Conservation (phyloP, 2,797 vertebrate species). For the Sebastes vulpes region DNA sequence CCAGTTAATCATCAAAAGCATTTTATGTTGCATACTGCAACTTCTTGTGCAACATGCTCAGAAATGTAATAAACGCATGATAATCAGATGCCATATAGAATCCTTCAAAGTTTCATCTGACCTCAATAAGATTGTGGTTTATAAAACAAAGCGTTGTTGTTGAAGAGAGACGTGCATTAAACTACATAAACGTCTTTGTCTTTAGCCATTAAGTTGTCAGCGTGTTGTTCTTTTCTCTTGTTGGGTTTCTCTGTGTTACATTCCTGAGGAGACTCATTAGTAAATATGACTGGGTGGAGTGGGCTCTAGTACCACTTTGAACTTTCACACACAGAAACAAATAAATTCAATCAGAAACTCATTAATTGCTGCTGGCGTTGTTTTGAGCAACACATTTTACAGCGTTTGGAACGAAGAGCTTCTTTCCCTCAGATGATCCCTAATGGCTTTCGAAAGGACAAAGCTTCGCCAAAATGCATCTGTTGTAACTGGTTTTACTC, state of each 20-base stretch:
- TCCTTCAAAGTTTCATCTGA: not conserved
- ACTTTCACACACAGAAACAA: slow-evolving; percentile 35
- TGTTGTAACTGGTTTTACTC: not conserved
- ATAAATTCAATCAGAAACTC: slow-evolving; percentile 32
- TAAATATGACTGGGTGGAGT: slow-evolving; percentile 50
- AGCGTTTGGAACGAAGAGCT: not conserved
- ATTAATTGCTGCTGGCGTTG: slow-evolving; percentile 24
- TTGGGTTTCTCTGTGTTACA: slow-evolving; percentile 28
- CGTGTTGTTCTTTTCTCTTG: slow-evolving; percentile 14
- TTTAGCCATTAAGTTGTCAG: slow-evolving; percentile 44
- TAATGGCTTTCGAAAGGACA: not conserved
- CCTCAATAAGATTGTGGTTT: not conserved
- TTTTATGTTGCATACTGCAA: not conserved
- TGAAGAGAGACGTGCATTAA: not conserved
- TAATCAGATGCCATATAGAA: not conserved
- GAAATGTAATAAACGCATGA: not conserved
- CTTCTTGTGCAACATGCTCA: not conserved
- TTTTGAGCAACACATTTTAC: slow-evolving; percentile 13
- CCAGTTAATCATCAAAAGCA: not conserved
- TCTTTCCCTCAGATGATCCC: not conserved
- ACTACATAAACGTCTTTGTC: slow-evolving; percentile 28
- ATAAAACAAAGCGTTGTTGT: slow-evolving; percentile 9
- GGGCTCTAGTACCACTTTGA: slow-evolving; percentile 38
- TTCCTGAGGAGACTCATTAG: slow-evolving; percentile 67
- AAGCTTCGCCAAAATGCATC: not conserved